Evolutionary conservation across 2,888 invertebrate genomes (phyloP), one percentile per base, ranked within the genome.

Genomic region (Euzetes globulus): DNA sequence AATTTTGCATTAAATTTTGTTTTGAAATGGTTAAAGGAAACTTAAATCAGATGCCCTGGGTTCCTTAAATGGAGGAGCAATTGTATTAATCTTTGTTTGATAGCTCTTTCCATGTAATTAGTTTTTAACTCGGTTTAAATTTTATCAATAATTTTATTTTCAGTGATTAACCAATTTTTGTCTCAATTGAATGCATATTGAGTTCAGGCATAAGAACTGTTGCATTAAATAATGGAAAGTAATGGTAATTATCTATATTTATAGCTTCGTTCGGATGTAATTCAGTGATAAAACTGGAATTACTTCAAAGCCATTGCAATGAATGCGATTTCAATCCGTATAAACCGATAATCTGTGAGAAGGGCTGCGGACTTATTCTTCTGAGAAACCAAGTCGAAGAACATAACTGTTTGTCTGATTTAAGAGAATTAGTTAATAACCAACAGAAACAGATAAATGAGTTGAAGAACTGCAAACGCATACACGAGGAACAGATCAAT

Each of bases 321-420:
- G 95, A 95, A 84, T 97, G 96, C 85, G 91, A 91, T 84, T 90
- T 88, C 82, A 96, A 97, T 84, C 96, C 96, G 0, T 95, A 95
- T 83, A 87, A 94, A 81, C 94, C 94, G 19, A 88, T 94, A 80
- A 90, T 91, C 52, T 97, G 96, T 83, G 94, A 94, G 80, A 89
- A 91, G 79, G 96, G 96, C 25, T 97, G 96, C 81, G 95, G 94
- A 27, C 87, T 94, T 71, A 90, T 94, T 73, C 91, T 96, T 80
- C 95, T 95, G 15, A 95, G 94, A 84, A 94, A 96, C 84, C 94
- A 95, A 84, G 83, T 95, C 3, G 78, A 86, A 81, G 92, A 93
- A 80, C 96, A 96, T 83, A 95, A 96, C 82, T 96, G 96, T 83
- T 91, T 95, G 22, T 87, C 90, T 76, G 94, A 95, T 82, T 84